phyloP scores from a whole-genome alignment of 2,113 vertebrate species.

The Takifugu bimaculatus region DNA sequence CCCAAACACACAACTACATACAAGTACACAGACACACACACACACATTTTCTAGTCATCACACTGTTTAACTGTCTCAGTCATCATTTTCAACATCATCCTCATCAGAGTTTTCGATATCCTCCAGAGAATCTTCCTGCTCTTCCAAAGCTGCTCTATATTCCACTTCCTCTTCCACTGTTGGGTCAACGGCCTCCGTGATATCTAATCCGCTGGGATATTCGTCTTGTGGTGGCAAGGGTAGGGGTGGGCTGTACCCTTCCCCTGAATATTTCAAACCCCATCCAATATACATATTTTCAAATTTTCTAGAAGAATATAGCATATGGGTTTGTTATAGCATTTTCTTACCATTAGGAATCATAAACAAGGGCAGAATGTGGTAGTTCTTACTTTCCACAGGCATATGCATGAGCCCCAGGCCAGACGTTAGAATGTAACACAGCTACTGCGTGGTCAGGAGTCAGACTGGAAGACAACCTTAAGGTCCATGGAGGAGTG shows the following conservation, averaged over 20 bases:
- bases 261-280: constrained; percentile 84
- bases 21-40: too few species aligned
- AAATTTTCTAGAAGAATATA: constrained; percentile 63
- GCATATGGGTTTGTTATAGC: neutral
- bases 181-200: constrained; percentile 82
- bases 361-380: neutral
- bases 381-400: constrained; percentile 79
- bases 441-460: constrained; percentile 82
- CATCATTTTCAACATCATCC: constrained; percentile 64
- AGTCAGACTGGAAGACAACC: constrained; percentile 78
- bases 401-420: constrained; percentile 84
- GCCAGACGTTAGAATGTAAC: constrained; percentile 90
- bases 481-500: constrained; percentile 81
- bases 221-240: constrained; percentile 73
- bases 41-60: too few species aligned
- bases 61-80: neutral
- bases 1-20: too few species aligned
- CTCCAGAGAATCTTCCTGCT: constrained; percentile 65
- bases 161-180: constrained; percentile 82
- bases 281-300: constrained; percentile 93
- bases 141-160: constrained; percentile 75
- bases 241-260: constrained; percentile 71
- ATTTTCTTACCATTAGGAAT: neutral
- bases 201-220: constrained; percentile 78
- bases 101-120: constrained; percentile 74